Evolutionary conservation across 23 tunicate species (phyloP).

Genomic region (Halocynthia roretzi): DNA sequence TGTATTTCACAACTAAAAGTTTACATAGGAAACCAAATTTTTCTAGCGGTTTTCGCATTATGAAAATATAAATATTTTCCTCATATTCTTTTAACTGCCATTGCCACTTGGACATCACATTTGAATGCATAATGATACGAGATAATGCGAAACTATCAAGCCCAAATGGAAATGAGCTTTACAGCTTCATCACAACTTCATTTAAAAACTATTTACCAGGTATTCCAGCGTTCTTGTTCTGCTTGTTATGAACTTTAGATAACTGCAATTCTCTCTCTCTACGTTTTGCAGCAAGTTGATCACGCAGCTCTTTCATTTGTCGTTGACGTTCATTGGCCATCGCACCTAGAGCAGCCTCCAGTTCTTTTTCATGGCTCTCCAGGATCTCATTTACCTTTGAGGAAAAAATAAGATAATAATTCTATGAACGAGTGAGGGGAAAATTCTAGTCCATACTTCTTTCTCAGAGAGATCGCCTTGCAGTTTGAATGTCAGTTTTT

Average conservation of each 20-base stretch:
- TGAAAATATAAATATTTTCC: no score
- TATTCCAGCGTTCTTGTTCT: slow-evolving; percentile 59
- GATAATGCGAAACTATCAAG: neutral
- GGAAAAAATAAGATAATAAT: neutral
- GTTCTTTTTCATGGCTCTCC: slow-evolving; percentile 62
- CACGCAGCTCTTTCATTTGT: slow-evolving; percentile 83
- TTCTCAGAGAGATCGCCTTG: slow-evolving; percentile 70
- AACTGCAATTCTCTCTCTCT: slow-evolving; percentile 50
- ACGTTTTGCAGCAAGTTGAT: slow-evolving; percentile 77
- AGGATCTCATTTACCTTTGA: slow-evolving; percentile 50
- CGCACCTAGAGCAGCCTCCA: slow-evolving; percentile 74
- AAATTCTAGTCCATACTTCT: slow-evolving; percentile 38
- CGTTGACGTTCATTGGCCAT: slow-evolving; percentile 58
- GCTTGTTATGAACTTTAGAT: slow-evolving; percentile 38
- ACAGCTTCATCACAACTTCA: neutral
- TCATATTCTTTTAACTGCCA: no score
- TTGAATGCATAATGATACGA: neutral
- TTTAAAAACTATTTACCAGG: slow-evolving; percentile 42
- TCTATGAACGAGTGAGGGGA: neutral
- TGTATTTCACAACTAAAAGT: no score
- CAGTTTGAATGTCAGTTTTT: slow-evolving; percentile 60
- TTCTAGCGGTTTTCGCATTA: no score
- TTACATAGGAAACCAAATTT: no score
- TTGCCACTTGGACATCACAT: neutral
- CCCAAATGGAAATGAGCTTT: neutral